Percentiles rank a stretch among this genome's conserved stretches.
phyloP scores from a whole-genome alignment of 1,140 invertebrate species.

The Drosophila pachea region DNA sequence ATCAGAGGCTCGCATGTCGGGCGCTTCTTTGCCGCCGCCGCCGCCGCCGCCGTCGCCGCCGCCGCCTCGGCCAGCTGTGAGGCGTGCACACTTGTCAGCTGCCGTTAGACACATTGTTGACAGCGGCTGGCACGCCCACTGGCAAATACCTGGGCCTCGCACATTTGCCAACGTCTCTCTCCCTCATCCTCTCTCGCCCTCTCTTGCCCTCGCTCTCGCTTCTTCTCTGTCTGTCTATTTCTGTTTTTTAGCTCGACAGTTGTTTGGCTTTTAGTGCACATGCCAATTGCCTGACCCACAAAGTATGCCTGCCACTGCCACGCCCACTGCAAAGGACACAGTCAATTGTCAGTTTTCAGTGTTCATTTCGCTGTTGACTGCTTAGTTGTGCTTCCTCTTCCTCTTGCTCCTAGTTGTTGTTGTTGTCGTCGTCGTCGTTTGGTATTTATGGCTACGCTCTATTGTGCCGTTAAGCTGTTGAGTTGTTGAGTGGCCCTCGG shows the following conservation, averaged over 20 bases:
- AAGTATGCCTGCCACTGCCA: constrained; percentile 38
- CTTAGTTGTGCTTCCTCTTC: too few species aligned
- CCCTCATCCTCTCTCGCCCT: not conserved
- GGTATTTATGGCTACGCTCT: constrained; percentile 57
- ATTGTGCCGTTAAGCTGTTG: constrained; percentile 68
- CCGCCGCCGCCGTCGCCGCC: too few species aligned
- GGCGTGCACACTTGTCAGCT: constrained; percentile 73
- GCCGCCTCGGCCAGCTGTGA: constrained; percentile 59
- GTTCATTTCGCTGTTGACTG: constrained; percentile 42
- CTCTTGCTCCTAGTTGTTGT: constrained; percentile 11
- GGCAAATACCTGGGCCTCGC: constrained; percentile 16
- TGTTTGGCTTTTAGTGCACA: constrained; percentile 72
- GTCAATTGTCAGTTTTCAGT: constrained; percentile 56
- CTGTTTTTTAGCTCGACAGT: constrained; percentile 22
- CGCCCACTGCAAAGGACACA: not conserved
- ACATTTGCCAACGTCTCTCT: constrained; percentile 11
- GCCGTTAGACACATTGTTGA: constrained; percentile 73
- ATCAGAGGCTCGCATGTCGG: constrained; percentile 19
- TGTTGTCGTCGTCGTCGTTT: constrained; percentile 18
- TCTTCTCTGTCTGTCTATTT: not conserved
- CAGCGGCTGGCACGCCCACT: constrained; percentile 61
- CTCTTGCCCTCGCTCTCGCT: not conserved
- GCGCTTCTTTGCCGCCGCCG: constrained; percentile 4
- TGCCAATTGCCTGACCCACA: constrained; percentile 71
- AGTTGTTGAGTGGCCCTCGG: constrained; percentile 58